A percentile compares a stretch with the other conserved stretches of the same genome.
Conservation (phyloP, 2,888 invertebrate genomes). For the Epinotia ramella region DNA sequence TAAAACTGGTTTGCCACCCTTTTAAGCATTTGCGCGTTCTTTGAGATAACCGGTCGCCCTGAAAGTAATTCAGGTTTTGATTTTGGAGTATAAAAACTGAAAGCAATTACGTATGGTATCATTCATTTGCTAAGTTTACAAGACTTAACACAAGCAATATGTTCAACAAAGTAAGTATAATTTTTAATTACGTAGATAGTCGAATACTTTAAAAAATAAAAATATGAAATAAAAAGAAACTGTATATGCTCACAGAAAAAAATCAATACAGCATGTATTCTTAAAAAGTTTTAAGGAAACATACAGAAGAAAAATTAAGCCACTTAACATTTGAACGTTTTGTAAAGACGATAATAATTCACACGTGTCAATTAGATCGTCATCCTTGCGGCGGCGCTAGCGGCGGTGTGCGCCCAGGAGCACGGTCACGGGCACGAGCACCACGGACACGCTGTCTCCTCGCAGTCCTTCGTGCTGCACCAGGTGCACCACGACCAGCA, state of each 20-base stretch:
- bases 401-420: slow-evolving; percentile 59
- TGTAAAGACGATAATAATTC: not conserved
- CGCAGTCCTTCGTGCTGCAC: slow-evolving; percentile 57
- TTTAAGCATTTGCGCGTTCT: slow-evolving; percentile 36
- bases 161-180: slow-evolving; percentile 61
- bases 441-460: slow-evolving; percentile 55
- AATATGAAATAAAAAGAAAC: too few relatives aligned
- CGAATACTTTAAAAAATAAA: too few relatives aligned
- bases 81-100: slow-evolving; percentile 63
- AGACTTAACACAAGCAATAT: slow-evolving; percentile 57
- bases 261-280: too few relatives aligned
- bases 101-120: slow-evolving; percentile 54
- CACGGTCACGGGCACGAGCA: slow-evolving; percentile 50
- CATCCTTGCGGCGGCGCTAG: slow-evolving; percentile 47
- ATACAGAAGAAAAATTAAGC: not conserved
- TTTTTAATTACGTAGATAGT: too few relatives aligned
- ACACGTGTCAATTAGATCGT: slow-evolving; percentile 36
- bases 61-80: slow-evolving; percentile 45
- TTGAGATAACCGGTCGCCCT: slow-evolving; percentile 41
- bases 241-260: not conserved
- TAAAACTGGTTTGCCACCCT: slow-evolving; percentile 45
- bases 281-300: too few relatives aligned
- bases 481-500: slow-evolving; percentile 48
- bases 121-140: slow-evolving; percentile 57
- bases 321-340: not conserved